Evolutionary conservation across 2,888 invertebrate genomes (phyloP).

Genomic region (Drosophila fungiperda): DNA sequence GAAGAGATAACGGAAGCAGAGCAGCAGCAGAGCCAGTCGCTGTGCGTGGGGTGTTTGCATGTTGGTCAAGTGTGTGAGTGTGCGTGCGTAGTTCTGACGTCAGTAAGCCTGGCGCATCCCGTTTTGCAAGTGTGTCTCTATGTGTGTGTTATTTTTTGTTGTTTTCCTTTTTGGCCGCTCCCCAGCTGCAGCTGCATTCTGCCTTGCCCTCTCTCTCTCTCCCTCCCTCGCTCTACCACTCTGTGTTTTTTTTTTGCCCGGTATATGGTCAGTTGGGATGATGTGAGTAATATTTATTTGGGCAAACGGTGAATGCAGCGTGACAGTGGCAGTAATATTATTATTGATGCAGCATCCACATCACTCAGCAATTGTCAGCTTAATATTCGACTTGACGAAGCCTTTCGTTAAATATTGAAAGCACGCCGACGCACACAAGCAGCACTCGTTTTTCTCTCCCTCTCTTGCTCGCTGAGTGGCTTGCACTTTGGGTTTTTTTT

Average conservation of each 20-base stretch:
- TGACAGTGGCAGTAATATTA: constrained; percentile 46
- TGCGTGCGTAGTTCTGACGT: constrained; percentile 56
- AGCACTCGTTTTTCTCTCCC: constrained; percentile 12
- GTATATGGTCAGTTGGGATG: constrained; percentile 23
- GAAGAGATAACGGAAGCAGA: constrained; percentile 56
- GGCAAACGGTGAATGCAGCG: constrained; percentile 42
- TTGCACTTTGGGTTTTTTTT: constrained; percentile 33
- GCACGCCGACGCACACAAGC: constrained; percentile 53
- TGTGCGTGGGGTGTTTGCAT: constrained; percentile 50
- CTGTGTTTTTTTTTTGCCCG: constrained; percentile 16
- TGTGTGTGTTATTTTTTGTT: constrained; percentile 5
- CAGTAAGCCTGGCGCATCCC: constrained; percentile 56
- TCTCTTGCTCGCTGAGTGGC: constrained; percentile 28
- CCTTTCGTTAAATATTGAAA: constrained; percentile 72
- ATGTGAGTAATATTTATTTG: constrained; percentile 32
- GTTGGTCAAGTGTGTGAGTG: constrained; percentile 24
- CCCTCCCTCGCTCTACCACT: not conserved
- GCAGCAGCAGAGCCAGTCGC: constrained; percentile 17
- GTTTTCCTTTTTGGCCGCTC: constrained; percentile 44
- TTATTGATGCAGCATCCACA: constrained; percentile 58
- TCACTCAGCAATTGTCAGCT: constrained; percentile 15
- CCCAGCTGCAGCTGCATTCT: constrained; percentile 41
- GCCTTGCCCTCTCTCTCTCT: not conserved
- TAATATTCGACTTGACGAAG: constrained; percentile 50
- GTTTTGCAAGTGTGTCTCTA: constrained; percentile 17